Evolutionary conservation across 2,113 vertebrate species (phyloP).

Genomic region (Sus scrofa): T2T-Sscrofa CM000813.6:149507001-149507500

Average conservation of each 20-base stretch:
- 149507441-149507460: not conserved
- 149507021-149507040: too few relatives aligned
- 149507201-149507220: slow-evolving; percentile 33
- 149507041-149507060: too few relatives aligned
- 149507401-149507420: accelerated
- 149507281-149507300: not conserved
- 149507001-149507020: too few relatives aligned
- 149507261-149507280: not conserved
- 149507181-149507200: too few relatives aligned
- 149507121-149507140: too few relatives aligned
- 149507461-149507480: accelerated
- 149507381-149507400: not conserved
- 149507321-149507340: not conserved
- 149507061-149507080: too few relatives aligned
- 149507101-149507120: too few relatives aligned
- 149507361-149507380: too few relatives aligned
- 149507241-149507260: not conserved
- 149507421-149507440: not conserved
- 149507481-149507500: not conserved
- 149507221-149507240: not conserved
- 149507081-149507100: too few relatives aligned
- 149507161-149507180: too few relatives aligned
- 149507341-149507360: not conserved
- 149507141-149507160: too few relatives aligned
- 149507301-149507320: not conserved